A percentile compares a stretch with the other conserved stretches of the same genome.
Evolutionary conservation across 2,797 vertebrate genomes (phyloP).

Genomic region (Cuculus canorus): DNA sequence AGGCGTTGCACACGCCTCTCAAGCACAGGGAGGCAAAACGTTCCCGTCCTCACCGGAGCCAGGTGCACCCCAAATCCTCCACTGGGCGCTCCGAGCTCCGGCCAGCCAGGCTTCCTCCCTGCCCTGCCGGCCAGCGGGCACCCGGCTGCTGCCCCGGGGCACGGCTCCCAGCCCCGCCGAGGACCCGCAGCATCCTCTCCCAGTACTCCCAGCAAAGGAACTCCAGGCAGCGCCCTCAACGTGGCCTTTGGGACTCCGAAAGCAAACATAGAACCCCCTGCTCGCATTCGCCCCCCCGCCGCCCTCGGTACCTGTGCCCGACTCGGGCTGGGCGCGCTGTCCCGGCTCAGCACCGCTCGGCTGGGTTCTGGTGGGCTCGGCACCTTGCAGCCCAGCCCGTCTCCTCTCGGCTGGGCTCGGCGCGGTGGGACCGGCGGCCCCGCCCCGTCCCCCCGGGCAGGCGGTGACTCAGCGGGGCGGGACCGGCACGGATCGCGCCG

Average conservation of each 20-base stretch:
- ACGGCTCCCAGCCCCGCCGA: not conserved
- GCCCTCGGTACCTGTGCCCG: not conserved
- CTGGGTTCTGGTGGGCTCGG: not conserved
- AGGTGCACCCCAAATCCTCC: not conserved
- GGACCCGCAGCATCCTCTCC: not conserved
- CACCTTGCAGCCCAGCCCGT: not conserved
- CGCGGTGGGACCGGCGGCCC: not conserved
- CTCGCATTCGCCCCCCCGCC: not conserved
- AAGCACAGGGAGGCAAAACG: fast-evolving
- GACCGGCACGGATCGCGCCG: not conserved
- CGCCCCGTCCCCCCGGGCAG: not conserved
- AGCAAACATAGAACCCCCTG: not conserved
- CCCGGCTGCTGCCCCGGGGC: not conserved
- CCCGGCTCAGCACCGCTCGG: not conserved
- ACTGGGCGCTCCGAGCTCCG: fast-evolving
- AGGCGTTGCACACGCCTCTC: not conserved
- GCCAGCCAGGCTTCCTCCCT: not conserved
- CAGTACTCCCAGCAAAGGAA: not conserved
- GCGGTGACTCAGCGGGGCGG: slow-evolving; percentile 57
- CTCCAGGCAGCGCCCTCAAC: not conserved
- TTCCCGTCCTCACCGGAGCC: too few relatives aligned
- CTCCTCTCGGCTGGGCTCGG: not conserved
- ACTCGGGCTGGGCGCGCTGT: not conserved
- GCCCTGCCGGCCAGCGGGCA: not conserved
- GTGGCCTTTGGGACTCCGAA: not conserved